Evolutionary conservation across 2,113 vertebrate species (phyloP).

Genomic region (Stictonetta naevosa): DNA sequence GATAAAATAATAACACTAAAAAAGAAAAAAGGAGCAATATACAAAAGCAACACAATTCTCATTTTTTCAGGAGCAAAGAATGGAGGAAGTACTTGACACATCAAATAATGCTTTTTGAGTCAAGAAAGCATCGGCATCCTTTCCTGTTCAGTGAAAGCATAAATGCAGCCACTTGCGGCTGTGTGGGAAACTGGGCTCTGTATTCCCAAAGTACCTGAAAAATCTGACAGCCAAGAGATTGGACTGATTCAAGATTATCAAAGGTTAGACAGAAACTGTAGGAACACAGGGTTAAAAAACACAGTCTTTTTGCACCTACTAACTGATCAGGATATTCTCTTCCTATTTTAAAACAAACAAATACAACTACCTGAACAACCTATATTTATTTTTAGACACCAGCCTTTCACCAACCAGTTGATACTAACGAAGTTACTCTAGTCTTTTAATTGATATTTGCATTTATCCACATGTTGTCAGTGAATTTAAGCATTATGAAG

Average conservation of each 20-base stretch:
- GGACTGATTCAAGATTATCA: not conserved
- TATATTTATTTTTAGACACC: not conserved
- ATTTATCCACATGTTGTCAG: not conserved
- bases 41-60: not conserved
- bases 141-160: not conserved
- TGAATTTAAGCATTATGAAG: not conserved
- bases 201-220: not conserved
- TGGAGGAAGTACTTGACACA: not conserved
- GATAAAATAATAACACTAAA: not conserved
- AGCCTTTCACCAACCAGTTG: fast-evolving
- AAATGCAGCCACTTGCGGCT: not conserved
- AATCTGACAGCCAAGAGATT: not conserved
- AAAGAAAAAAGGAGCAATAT: not conserved
- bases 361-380: not conserved
- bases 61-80: not conserved
- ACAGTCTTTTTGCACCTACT: not conserved
- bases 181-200: not conserved
- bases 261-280: not conserved
- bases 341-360: not conserved
- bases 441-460: not conserved
- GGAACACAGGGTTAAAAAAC: not conserved
- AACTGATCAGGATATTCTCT: not conserved
- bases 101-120: not conserved
- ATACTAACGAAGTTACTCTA: not conserved
- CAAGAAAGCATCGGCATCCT: not conserved